Evolutionary conservation across 2,888 invertebrate genomes (phyloP).

Genomic region (Loripinus fragilis): DNA sequence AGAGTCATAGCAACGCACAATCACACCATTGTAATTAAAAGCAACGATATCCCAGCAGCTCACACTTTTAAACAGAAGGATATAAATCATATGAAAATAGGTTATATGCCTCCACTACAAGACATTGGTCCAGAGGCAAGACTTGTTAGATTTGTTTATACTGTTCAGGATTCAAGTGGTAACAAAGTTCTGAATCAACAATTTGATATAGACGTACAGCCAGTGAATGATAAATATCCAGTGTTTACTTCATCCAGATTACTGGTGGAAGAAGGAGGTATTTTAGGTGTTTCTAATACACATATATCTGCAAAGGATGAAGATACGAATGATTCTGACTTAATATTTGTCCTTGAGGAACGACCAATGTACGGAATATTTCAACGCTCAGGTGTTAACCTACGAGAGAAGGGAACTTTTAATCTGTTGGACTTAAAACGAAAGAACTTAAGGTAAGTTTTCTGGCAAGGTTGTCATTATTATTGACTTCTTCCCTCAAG

Average conservation of each 20-base stretch:
- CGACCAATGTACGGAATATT: slow-evolving; percentile 80
- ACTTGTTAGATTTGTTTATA: slow-evolving; percentile 78
- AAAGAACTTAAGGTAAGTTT: slow-evolving; percentile 76
- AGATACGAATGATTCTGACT: slow-evolving; percentile 78
- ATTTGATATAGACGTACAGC: slow-evolving; percentile 81
- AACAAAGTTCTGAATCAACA: slow-evolving; percentile 78
- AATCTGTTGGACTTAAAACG: slow-evolving; percentile 75
- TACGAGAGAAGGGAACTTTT: slow-evolving; percentile 78
- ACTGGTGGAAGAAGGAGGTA: slow-evolving; percentile 80
- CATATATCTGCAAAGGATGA: slow-evolving; percentile 81
- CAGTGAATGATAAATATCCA: slow-evolving; percentile 81
- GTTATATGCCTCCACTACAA: slow-evolving; percentile 81
- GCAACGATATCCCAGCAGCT: slow-evolving; percentile 67
- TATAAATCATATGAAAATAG: slow-evolving; percentile 81
- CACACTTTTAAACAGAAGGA: slow-evolving; percentile 81
- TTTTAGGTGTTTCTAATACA: slow-evolving; percentile 77
- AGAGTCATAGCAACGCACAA: slow-evolving; percentile 78
- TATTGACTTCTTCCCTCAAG: too few relatives aligned
- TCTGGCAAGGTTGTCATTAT: too few relatives aligned
- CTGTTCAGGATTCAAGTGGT: slow-evolving; percentile 79
- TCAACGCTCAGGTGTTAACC: slow-evolving; percentile 76
- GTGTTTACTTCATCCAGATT: slow-evolving; percentile 76
- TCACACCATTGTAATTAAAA: slow-evolving; percentile 73
- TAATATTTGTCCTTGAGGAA: slow-evolving; percentile 78
- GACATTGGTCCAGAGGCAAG: slow-evolving; percentile 81